Percentiles rank a stretch among this genome's conserved stretches.
These are phyloP conservation scores for Amiota communis DNA, from an alignment of 2,888 invertebrate genomes.

Conservation along the genomic window DNA sequence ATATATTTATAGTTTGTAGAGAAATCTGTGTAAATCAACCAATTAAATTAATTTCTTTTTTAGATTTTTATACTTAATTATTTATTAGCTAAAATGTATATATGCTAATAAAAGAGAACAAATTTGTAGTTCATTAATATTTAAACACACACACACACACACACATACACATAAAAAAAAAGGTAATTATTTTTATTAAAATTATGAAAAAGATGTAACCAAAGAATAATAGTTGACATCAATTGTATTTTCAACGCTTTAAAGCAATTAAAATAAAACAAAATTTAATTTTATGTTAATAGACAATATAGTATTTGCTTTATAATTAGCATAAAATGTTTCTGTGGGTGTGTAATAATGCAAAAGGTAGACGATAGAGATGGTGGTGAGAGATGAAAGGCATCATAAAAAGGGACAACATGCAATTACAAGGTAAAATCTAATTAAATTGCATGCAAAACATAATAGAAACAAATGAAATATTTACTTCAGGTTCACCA, in stretches of 20 bases:
- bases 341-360: background rate
- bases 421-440: constrained; percentile 61
- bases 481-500: too few relatives aligned
- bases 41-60: too few relatives aligned
- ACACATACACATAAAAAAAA: too few relatives aligned
- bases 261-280: constrained; percentile 41
- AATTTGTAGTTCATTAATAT: too few relatives aligned
- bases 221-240: background rate
- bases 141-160: too few relatives aligned
- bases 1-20: too few relatives aligned
- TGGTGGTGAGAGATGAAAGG: background rate
- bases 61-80: too few relatives aligned
- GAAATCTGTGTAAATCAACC: too few relatives aligned
- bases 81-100: too few relatives aligned
- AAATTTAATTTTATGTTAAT: constrained; percentile 58
- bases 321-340: constrained; percentile 51
- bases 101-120: too few relatives aligned
- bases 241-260: constrained; percentile 10
- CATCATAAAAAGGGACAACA: constrained; percentile 39
- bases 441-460: constrained; percentile 55
- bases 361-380: background rate
- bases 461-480: background rate
- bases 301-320: constrained; percentile 48
- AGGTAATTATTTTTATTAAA: too few relatives aligned
- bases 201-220: too few relatives aligned